phyloP scores from a whole-genome alignment of 2,888 invertebrate species.

The Choreutis nemorana region DNA sequence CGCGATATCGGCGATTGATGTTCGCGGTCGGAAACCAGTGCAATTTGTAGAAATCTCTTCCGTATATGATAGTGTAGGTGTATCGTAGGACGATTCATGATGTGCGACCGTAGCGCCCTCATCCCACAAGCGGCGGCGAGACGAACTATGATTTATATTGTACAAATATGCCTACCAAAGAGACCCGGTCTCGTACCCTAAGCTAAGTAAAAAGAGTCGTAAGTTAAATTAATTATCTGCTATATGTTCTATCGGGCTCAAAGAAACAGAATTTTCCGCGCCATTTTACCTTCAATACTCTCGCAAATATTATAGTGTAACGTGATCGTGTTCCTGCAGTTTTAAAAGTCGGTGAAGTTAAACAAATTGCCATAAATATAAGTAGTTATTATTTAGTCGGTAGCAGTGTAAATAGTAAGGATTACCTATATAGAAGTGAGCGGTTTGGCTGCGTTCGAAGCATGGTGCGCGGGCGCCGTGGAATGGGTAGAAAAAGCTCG shows the following conservation, averaged over 20 bases:
- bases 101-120: slow-evolving; percentile 38
- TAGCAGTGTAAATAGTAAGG: slow-evolving; percentile 63
- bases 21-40: slow-evolving; percentile 64
- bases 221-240: slow-evolving; percentile 53
- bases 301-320: slow-evolving; percentile 61
- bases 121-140: slow-evolving; percentile 36
- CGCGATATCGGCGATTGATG: slow-evolving; percentile 57
- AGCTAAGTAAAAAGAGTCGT: slow-evolving; percentile 61
- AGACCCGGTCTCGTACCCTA: slow-evolving; percentile 68
- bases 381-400: slow-evolving; percentile 60
- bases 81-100: slow-evolving; percentile 52
- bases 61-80: slow-evolving; percentile 64
- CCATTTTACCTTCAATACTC: slow-evolving; percentile 61
- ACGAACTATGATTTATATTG: slow-evolving; percentile 57
- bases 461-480: slow-evolving; percentile 49
- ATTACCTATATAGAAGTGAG: slow-evolving; percentile 48
- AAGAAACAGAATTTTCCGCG: slow-evolving; percentile 53
- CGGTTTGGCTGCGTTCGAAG: too few relatives aligned
- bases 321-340: slow-evolving; percentile 67
- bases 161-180: slow-evolving; percentile 69
- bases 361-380: slow-evolving; percentile 67
- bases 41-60: slow-evolving; percentile 67
- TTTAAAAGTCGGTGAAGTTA: slow-evolving; percentile 64
- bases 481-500: slow-evolving; percentile 56
- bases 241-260: slow-evolving; percentile 36